Evolutionary conservation across 2,113 vertebrate species (phyloP), one percentile per base, ranked within the genome.

Genomic region (Pionites leucogaster): DNA sequence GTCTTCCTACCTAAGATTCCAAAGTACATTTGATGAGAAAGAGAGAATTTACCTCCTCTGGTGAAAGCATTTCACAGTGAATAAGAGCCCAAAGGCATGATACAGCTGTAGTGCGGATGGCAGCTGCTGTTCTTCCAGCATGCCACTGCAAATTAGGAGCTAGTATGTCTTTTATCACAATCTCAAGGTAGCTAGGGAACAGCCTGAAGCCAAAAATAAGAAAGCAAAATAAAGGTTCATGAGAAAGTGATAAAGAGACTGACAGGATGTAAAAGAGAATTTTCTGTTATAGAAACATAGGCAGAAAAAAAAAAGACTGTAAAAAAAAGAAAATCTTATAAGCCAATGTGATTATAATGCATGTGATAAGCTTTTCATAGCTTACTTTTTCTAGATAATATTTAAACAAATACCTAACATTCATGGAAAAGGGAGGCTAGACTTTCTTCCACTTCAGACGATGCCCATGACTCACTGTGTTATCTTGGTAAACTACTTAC

Each of bases 101-200:
- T 69, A 99, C 97, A 17, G 98, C 98, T 4, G 99, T 96, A 7
- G 98, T 99, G 80, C 99, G 99, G 92, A 99, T 98, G 82, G 99
- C 99, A 16, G 98, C 98, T 5, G 99, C 98, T 3, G 98, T 98
- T 86, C 98, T 98, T 35, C 99, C 99, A 3, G 98, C 99, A 2
- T 96, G 98, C 99, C 99, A 99, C 97, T 99, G 98, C 96, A 99
- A 98, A 97, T 98, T 99, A 71, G 99, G 99, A 91, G 98, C 97
- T 95, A 99, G 88, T 60, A 99, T 91, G 70, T 99, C 98, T 87
- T 96, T 95, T 72, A 99, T 94, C 96, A 99, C 96, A 31, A 83
- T 95, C 97, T 99, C 98, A 10, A 99, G 96, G 96, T 99, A 96
- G 33, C 93, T 78, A 52, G 92, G 88, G 91, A 99, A 99, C 93